Conservation (phyloP, 2,888 invertebrate genomes). For the Luffia ferchaultella region DNA sequence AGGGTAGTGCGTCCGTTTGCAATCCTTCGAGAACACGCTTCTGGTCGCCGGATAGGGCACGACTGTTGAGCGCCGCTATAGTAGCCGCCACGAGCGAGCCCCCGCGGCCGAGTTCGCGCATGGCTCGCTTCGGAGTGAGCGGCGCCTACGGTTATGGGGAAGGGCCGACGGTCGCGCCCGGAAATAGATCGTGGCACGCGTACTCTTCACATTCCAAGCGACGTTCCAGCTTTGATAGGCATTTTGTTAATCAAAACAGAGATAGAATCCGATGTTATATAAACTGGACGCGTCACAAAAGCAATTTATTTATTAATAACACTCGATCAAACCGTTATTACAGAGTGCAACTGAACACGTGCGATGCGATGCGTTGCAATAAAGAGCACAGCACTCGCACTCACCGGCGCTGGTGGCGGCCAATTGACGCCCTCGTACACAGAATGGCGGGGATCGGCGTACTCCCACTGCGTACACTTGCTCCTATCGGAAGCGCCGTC, state of each 20-base stretch:
- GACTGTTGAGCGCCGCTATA: slow-evolving; percentile 55
- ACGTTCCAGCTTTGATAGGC: slow-evolving; percentile 43
- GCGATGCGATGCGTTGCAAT: slow-evolving; percentile 29
- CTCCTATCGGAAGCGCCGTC: slow-evolving; percentile 17
- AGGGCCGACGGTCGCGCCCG: slow-evolving; percentile 56
- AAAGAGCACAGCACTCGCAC: slow-evolving; percentile 27
- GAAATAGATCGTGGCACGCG: slow-evolving; percentile 55
- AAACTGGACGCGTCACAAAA: not conserved
- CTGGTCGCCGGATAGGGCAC: slow-evolving; percentile 41
- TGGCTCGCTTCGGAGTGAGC: slow-evolving; percentile 60
- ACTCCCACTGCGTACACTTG: slow-evolving; percentile 26
- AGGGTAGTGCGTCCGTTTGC: slow-evolving; percentile 15
- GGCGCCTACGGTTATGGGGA: slow-evolving; percentile 37
- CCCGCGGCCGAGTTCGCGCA: slow-evolving; percentile 63
- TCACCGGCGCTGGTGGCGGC: slow-evolving; percentile 38
- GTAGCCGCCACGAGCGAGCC: slow-evolving; percentile 70
- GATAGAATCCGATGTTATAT: slow-evolving; percentile 18
- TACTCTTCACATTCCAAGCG: slow-evolving; percentile 50
- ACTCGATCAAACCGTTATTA: not conserved
- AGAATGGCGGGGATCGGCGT: slow-evolving; percentile 37
- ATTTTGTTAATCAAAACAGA: slow-evolving; percentile 31
- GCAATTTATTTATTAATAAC: not conserved
- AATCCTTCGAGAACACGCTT: slow-evolving; percentile 24
- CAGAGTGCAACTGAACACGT: slow-evolving; percentile 18
- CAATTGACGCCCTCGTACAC: slow-evolving; percentile 58